A percentile compares a stretch with the other conserved stretches of the same genome.
These are phyloP conservation scores for Meteorus sp. DNA, from an alignment of 1,140 invertebrate species.

Conservation along the genomic window DNA sequence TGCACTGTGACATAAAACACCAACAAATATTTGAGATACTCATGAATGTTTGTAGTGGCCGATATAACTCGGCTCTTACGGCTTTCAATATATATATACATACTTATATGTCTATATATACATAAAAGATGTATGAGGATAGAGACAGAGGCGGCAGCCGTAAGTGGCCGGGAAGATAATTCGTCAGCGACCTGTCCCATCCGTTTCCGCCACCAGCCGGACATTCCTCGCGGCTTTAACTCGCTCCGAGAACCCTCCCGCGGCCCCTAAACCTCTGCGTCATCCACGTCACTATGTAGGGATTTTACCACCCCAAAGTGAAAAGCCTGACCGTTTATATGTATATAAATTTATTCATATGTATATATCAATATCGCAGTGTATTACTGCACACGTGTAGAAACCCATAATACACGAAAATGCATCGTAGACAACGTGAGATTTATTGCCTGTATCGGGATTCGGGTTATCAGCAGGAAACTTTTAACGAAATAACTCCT, in stretches of 20 bases:
- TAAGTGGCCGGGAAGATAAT: slow-evolving; percentile 33
- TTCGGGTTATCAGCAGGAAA: slow-evolving; percentile 33
- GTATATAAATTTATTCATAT: too few species aligned
- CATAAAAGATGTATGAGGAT: too few species aligned
- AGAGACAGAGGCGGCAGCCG: neutral
- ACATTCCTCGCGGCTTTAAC: slow-evolving; percentile 30
- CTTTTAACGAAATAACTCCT: slow-evolving; percentile 34
- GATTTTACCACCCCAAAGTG: neutral
- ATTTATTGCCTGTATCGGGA: slow-evolving; percentile 33
- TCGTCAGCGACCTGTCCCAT: slow-evolving; percentile 33
- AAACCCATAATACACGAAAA: slow-evolving; percentile 21
- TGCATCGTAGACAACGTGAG: slow-evolving; percentile 29
- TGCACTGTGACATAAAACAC: too few species aligned
- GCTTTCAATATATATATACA: too few species aligned
- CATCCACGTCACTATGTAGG: neutral
- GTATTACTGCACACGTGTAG: neutral
- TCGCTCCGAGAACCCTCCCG: neutral
- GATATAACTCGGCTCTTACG: too few species aligned
- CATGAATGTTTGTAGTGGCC: too few species aligned
- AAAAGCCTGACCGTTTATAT: too few species aligned
- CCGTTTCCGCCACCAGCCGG: slow-evolving; percentile 30
- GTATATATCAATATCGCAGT: slow-evolving; percentile 10
- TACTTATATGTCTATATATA: too few species aligned
- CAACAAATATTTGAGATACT: too few species aligned
- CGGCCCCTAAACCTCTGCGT: neutral